A percentile compares a stretch with the other conserved stretches of the same genome.
Evolutionary conservation across 2,888 invertebrate species (phyloP).

Genomic region (Minunthozetes semirufus): DNA sequence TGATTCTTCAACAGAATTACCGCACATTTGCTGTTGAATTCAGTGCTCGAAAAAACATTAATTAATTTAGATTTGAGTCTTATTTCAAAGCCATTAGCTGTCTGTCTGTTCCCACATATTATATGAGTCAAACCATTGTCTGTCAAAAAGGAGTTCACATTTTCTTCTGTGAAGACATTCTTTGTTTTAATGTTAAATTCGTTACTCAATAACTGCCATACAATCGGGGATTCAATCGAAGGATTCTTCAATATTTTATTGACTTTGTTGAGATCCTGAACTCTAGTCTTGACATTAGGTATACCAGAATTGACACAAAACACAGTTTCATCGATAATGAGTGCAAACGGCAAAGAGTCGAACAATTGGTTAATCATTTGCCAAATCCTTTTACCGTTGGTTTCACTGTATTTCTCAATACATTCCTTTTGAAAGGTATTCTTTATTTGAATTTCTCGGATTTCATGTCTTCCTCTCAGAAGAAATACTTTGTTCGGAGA

Average conservation of each 20-base stretch:
- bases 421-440: constrained; percentile 69
- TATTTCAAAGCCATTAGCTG: not conserved
- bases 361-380: constrained; percentile 63
- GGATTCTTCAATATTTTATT: not conserved
- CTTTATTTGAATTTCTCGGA: constrained; percentile 63
- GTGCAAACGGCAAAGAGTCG: constrained; percentile 65
- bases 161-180: not conserved
- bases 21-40: too few relatives aligned
- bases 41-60: too few relatives aligned
- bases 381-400: constrained; percentile 60
- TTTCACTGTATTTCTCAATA: constrained; percentile 58
- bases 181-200: not conserved
- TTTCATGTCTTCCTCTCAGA: constrained; percentile 67
- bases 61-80: too few relatives aligned
- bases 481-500: constrained; percentile 60
- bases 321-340: constrained; percentile 64
- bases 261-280: not conserved
- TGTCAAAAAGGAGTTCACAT: not conserved
- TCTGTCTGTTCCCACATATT: not conserved
- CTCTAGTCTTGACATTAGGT: not conserved
- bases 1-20: too few relatives aligned
- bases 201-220: not conserved
- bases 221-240: not conserved
- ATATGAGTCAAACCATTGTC: not conserved
- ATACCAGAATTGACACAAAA: constrained; percentile 59